phyloP scores from a whole-genome alignment of 1,140 invertebrate genomes.

The Bombus confusus region DNA sequence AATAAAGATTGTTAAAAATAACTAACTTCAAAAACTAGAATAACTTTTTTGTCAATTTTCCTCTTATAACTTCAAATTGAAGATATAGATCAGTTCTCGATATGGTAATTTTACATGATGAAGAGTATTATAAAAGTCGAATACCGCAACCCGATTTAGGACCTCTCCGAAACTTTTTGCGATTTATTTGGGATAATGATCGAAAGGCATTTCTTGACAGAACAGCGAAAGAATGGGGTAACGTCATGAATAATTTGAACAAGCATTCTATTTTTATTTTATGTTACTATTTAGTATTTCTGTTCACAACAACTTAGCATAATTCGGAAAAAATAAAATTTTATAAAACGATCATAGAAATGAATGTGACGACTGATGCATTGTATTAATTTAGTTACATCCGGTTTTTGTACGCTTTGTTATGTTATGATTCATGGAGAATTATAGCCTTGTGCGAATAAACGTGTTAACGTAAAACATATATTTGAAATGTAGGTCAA shows the following conservation, averaged over 20 bases:
- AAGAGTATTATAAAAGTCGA: conserved; percentile 74
- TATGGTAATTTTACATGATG: conserved; percentile 75
- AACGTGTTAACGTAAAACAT: background rate
- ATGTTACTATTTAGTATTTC: background rate
- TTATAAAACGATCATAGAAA: background rate
- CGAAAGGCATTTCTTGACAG: conserved; percentile 87
- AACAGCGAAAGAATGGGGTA: conserved; percentile 89
- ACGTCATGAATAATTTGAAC: background rate
- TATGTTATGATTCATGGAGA: background rate
- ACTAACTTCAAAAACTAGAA: conserved; percentile 6
- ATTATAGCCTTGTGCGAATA: too few relatives aligned
- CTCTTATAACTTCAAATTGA: background rate
- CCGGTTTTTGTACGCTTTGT: conserved; percentile 4
- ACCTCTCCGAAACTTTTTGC: conserved; percentile 64
- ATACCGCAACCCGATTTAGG: conserved; percentile 73
- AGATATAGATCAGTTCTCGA: background rate
- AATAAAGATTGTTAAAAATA: background rate
- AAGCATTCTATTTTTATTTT: background rate
- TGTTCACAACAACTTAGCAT: background rate
- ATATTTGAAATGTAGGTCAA: conserved; percentile 83
- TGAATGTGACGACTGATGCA: background rate
- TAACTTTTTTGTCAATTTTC: background rate
- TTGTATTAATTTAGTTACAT: background rate
- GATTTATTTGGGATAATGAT: conserved; percentile 86
- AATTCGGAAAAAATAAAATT: background rate